Evolutionary conservation across 1,140 invertebrate genomes (phyloP).

Genomic region (Polypedilum pembai): DNA sequence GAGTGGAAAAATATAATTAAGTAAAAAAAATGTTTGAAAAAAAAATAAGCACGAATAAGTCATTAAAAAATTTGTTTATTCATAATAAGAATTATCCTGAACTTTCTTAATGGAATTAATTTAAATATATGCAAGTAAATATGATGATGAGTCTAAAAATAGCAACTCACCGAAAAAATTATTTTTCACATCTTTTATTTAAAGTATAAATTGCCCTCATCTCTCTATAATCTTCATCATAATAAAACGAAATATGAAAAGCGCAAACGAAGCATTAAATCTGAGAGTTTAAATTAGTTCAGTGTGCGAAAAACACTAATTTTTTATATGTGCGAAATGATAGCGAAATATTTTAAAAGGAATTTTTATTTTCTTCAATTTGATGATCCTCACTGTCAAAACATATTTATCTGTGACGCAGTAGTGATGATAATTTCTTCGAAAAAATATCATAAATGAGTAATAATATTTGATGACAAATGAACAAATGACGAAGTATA

Average conservation of each 20-base stretch:
- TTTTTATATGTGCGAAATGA: too few species aligned
- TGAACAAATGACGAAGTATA: too few species aligned
- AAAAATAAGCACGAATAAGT: slow-evolving; percentile 1
- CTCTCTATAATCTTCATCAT: background rate
- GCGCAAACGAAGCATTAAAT: background rate
- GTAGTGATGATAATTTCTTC: too few species aligned
- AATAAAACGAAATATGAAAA: background rate
- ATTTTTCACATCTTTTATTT: slow-evolving; percentile 3
- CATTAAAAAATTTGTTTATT: slow-evolving; percentile 9
- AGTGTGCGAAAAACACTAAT: background rate
- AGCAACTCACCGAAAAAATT: background rate
- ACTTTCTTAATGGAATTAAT: background rate
- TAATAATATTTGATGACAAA: too few species aligned
- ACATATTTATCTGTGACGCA: too few species aligned
- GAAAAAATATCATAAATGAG: too few species aligned
- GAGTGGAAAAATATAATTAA: slow-evolving; percentile 8
- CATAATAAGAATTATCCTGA: background rate
- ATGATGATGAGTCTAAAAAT: background rate
- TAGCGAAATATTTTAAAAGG: too few species aligned
- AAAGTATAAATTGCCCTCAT: background rate
- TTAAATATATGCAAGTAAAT: background rate
- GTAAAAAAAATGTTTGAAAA: background rate
- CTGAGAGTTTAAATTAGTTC: background rate
- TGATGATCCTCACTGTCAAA: too few species aligned
- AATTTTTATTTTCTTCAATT: too few species aligned